Conservation (phyloP, 2,113 vertebrate genomes). For the Plecturocebus donacophilus region DNA sequence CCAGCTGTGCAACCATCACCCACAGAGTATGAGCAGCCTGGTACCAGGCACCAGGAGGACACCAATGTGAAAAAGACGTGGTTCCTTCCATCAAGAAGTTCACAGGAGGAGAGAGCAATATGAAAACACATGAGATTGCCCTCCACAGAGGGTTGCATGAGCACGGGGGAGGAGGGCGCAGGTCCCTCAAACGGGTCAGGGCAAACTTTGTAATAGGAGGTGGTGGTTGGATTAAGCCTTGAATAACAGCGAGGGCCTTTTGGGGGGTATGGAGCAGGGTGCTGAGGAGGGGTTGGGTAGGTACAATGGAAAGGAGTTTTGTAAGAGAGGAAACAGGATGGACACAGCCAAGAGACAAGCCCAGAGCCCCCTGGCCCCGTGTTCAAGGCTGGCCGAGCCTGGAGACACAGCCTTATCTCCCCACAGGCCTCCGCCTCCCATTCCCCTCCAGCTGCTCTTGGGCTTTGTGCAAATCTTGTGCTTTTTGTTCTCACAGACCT, state of each 20-base stretch:
- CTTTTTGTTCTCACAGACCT: background rate
- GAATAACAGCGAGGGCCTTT: background rate
- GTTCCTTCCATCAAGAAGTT: background rate
- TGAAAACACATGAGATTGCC: background rate
- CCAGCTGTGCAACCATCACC: background rate
- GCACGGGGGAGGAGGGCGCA: background rate
- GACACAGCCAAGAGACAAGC: background rate
- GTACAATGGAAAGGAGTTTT: background rate
- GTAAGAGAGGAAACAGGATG: background rate
- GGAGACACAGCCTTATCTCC: background rate
- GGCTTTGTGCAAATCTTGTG: background rate
- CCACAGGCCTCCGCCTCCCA: background rate
- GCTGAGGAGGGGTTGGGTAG: background rate
- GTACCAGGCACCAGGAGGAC: background rate
- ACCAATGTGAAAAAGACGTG: accelerated
- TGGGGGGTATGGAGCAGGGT: background rate
- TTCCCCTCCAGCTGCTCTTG: background rate
- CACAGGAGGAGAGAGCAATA: background rate
- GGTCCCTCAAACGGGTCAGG: too few species aligned
- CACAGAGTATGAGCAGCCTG: background rate
- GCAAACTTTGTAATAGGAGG: background rate
- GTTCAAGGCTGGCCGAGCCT: background rate
- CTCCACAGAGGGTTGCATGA: too few species aligned
- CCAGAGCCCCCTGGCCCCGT: accelerated
- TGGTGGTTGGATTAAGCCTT: background rate